phyloP scores from a whole-genome alignment of 2,888 invertebrate species.

The Conops quadrifasciatus region DNA sequence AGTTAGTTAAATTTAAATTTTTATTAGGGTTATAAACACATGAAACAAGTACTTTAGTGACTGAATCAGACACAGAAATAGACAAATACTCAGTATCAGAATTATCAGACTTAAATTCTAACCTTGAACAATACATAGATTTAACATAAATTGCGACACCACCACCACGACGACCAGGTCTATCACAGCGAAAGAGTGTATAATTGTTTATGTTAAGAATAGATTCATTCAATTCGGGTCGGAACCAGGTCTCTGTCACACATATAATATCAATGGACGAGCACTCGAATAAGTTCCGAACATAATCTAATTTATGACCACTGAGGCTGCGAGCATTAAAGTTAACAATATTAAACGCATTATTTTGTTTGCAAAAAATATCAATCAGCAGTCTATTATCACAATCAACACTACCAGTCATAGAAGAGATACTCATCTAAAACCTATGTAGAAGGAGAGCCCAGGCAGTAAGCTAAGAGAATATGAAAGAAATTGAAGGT shows the following conservation, averaged over 20 bases:
- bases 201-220: no score
- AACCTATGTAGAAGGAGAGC: no score
- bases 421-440: no score
- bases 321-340: not conserved
- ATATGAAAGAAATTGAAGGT: no score
- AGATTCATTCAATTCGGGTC: no score
- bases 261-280: not conserved
- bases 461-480: no score
- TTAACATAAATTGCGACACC: not conserved
- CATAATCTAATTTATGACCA: not conserved
- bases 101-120: not conserved
- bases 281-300: not conserved
- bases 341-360: not conserved
- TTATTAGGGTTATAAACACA: slow-evolving; percentile 2
- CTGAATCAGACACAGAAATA: not conserved
- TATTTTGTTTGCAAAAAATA: no score
- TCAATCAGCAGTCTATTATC: no score
- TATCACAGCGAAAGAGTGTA: no score
- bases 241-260: no score
- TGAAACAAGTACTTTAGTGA: not conserved
- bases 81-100: not conserved
- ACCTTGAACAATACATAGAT: not conserved
- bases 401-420: no score
- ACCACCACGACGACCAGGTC: not conserved
- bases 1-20: not conserved